Evolutionary conservation across 2,888 invertebrate species (phyloP), one percentile per base, ranked within the genome.

Genomic region (Xiphydria camelus): DNA sequence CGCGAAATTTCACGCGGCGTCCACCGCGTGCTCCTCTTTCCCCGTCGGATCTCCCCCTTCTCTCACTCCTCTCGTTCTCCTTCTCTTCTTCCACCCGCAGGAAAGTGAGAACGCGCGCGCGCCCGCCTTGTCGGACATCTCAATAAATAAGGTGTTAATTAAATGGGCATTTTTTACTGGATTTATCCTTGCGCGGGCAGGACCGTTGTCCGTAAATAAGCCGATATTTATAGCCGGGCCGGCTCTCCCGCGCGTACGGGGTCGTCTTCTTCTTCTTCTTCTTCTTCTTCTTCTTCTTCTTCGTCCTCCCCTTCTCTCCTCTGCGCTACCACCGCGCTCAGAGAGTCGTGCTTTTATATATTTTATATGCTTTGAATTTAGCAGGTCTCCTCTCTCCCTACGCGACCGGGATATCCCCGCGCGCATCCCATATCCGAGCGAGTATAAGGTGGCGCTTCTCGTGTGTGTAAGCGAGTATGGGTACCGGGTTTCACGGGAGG

Each of bases 61-160:
- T n/a, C n/a, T n/a, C n/a, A n/a, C n/a, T n/a, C n/a, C n/a, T n/a
- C n/a, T n/a, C n/a, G n/a, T n/a, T n/a, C n/a, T n/a, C n/a, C n/a
- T n/a, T n/a, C n/a, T n/a, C n/a, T n/a, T n/a, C n/a, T n/a, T n/a
- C n/a, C n/a, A n/a, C n/a, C n/a, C n/a, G n/a, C n/a, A n/a, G n/a
- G n/a, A n/a, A n/a, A n/a, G n/a, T n/a, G n/a, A n/a, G n/a, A n/a
- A n/a, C n/a, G n/a, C n/a, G n/a, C 41, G 42, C 43, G 31, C 48
- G 44, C 26, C 47, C 46, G 40, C 38, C 53, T 44, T 45, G 51
- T 37, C 49, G 57, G 66, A 71, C 68, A 61, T 70, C 73, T 70
- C 71, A 68, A 73, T 73, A 73, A 73, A 73, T 73, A 73, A 73
- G 68, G 70, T 68, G 71, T 68, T 73, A 73, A 73, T 73, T 73